Evolutionary conservation across 2,113 vertebrate species (phyloP), one percentile per base, ranked within the genome.

Genomic region (Stictonetta naevosa): DNA sequence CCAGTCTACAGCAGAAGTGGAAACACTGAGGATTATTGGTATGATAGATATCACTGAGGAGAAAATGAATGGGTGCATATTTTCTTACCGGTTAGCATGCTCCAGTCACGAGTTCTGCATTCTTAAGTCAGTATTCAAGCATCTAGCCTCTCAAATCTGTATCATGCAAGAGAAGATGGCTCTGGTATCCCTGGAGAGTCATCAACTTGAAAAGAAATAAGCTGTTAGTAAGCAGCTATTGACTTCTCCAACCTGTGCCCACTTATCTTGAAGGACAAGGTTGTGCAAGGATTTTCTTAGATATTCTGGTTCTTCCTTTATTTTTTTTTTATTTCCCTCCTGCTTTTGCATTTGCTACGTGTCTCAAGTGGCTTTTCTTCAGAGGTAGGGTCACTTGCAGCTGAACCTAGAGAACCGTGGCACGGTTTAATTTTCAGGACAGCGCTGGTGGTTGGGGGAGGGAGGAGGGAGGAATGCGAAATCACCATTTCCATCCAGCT

Each of bases 21-120:
- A 89, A 97, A 96, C 86, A 97, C 98, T 1, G 99, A 99, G 78
- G 99, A 99, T 97, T 99, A 99, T 98, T 99, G 99, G 99, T 99
- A 98, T 18, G 95, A 58, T n/a, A 60, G 73, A 6, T 55, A 4
- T n/a, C 44, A 34, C 72, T 38, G 62, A 89, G 86, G 36, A 52
- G 75, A 77, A 8, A 23, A 62, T 22, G 91, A 40, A 12, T 0
- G 83, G 68, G 38, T 44, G 93, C 71, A 1, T 46, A 19, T 48
- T 77, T 18, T 13, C 28, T 83, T 55, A 3, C 4, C 5, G 75
- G 29, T 87, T 33, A 33, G 56, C 29, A 0, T n/a, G 42, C 50
- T 80, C 23, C 44, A 50, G 9, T 31, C 2, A 1, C 64, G 40
- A 5, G 0, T 28, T 68, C 53, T 60, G 53, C 0, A 0, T 40